These are phyloP conservation scores for Hyphantria cunea DNA, from an alignment of 1,140 invertebrate genomes.

Conservation along the genomic window DNA sequence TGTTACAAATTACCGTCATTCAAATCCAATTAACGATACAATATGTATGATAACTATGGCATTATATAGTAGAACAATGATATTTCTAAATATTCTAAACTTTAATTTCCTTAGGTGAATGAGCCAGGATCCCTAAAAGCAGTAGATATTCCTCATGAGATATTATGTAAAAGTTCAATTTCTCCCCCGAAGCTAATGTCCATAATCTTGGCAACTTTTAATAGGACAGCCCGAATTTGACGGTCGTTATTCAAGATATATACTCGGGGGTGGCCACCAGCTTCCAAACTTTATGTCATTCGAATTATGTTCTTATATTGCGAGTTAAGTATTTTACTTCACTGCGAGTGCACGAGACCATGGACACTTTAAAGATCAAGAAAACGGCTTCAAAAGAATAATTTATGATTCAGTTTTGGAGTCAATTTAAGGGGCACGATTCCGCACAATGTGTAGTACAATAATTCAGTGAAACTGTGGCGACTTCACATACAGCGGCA, in stretches of 20 bases:
- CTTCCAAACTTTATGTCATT: slow-evolving; percentile 51
- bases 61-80: no score
- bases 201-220: slow-evolving; percentile 78
- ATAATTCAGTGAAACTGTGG: no score
- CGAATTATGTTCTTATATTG: slow-evolving; percentile 26
- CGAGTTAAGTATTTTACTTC: slow-evolving; percentile 9
- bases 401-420: not conserved
- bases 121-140: slow-evolving; percentile 5
- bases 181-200: slow-evolving; percentile 64
- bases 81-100: no score
- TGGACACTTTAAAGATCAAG: not conserved
- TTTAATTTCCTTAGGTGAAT: no score
- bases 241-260: slow-evolving; percentile 72
- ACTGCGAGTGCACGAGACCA: not conserved
- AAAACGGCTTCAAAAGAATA: not conserved
- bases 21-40: no score
- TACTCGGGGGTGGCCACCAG: slow-evolving; percentile 49
- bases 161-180: slow-evolving; percentile 67
- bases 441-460: no score
- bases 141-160: slow-evolving; percentile 42
- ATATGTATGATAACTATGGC: no score
- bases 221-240: slow-evolving; percentile 74
- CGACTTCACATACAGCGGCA: no score
- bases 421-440: no score
- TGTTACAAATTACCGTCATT: no score